Evolutionary conservation across 2,113 vertebrate genomes (phyloP).

Genomic region (Oplegnathus fasciatus): DNA sequence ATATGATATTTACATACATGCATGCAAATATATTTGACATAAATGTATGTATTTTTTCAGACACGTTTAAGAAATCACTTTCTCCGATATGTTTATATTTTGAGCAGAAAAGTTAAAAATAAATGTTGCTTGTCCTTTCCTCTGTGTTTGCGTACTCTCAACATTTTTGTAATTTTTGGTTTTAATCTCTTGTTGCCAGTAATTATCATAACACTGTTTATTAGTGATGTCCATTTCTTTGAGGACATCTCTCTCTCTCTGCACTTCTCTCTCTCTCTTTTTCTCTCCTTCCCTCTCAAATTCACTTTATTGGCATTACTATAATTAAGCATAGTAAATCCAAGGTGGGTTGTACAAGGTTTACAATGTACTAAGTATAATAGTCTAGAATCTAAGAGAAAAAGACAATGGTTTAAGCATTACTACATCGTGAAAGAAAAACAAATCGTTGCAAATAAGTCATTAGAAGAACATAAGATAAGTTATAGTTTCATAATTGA

Average conservation of each 20-base stretch:
- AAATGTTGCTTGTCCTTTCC: not conserved
- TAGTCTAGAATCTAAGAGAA: not conserved
- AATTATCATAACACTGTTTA: not conserved
- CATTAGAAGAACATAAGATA: not conserved
- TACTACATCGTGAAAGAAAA: not conserved
- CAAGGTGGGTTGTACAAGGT: not conserved
- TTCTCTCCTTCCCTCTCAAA: not conserved
- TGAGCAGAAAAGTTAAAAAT: not conserved
- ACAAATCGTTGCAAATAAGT: not conserved
- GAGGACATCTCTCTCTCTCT: not conserved
- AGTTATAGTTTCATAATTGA: not conserved
- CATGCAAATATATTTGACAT: not conserved
- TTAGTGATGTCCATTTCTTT: not conserved
- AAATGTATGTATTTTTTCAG: not conserved
- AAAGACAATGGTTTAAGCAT: not conserved
- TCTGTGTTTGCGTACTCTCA: not conserved
- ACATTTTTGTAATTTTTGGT: not conserved
- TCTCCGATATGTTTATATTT: not conserved
- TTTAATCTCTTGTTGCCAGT: not conserved
- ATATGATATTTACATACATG: not conserved
- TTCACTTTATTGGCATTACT: not conserved
- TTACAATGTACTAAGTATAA: not conserved
- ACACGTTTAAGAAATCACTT: not conserved
- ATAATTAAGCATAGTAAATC: not conserved
- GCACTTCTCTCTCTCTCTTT: not conserved